Base-by-base conservation (phyloP, 2,113 vertebrate genomes). In the Benitochromis conjunctus region DNA sequence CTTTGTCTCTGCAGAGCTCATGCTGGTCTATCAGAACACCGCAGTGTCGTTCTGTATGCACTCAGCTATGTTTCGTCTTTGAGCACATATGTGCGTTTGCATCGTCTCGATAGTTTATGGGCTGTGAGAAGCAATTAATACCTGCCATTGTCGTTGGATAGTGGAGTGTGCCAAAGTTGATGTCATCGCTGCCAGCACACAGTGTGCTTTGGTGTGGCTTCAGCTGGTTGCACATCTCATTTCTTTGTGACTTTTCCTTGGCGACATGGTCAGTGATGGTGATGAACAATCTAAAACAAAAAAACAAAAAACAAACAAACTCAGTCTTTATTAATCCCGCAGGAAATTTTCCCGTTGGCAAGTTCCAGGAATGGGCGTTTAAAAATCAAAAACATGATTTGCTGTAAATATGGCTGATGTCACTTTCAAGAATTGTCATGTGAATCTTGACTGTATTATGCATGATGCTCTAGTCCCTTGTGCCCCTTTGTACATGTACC, bases 1-100 rank as follows among this genome's bases (percentile, higher is more conserved):
- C 71, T 80, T 84, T 85, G 86, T 57, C 81, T 80, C 43, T 81
- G 87, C 82, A 60, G 94, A 94, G 94, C 95, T 95, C 94, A 95
- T 84, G n/a, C 90, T 9, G 12, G 7, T 86, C 90, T 93, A 90
- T 95, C 94, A 95, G 88, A 92, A 16, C 57, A 19, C 34, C 31
- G 26, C 86, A 41, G 80, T 26, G 58, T 31, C 46, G 6, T 69
- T 89, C 56, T 86, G 74, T 64, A 71, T 87, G 60, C 48, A 71
- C 80, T 84, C 60, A 19, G 24, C 29, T 43, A 4, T 66, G 64
- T 80, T 90, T 69, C 78, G 55, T 62, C 12, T 60, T 41, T 26
- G 24, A 2, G 53, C 66, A 46, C 38, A 38, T 79, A 53, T 1
- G 13, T 16, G 46, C 31, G 8, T 29, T 79, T n/a, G 26, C n/a